phyloP scores from a whole-genome alignment of 2,797 vertebrate genomes.

The Micropoecilia bifurca region DNA sequence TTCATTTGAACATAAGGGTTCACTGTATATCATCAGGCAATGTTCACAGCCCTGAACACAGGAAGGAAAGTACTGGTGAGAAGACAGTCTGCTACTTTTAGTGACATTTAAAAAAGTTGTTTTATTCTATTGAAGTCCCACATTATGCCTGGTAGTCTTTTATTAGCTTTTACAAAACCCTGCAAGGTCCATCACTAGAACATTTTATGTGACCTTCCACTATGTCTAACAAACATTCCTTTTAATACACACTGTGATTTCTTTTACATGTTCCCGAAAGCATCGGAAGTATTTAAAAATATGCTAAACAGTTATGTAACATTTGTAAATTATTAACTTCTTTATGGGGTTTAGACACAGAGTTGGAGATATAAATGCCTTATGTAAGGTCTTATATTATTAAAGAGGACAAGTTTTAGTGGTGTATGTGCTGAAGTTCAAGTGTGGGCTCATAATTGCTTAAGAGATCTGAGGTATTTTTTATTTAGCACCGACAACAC shows the following conservation, averaged over 20 bases:
- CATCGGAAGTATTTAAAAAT: slow-evolving; percentile 74
- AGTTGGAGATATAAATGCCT: slow-evolving; percentile 79
- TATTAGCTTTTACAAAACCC: neutral
- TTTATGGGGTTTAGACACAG: slow-evolving; percentile 81
- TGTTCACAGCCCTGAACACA: neutral
- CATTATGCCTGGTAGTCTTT: neutral
- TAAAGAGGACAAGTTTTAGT: slow-evolving; percentile 81
- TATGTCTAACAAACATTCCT: neutral
- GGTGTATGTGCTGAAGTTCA: slow-evolving; percentile 72
- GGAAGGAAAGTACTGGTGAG: neutral
- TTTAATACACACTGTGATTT: slow-evolving; percentile 28
- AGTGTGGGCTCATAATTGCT: slow-evolving; percentile 82
- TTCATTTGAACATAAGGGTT: neutral
- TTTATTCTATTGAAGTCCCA: neutral
- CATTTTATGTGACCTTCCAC: slow-evolving; percentile 7
- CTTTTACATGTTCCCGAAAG: slow-evolving; percentile 58
- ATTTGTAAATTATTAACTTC: slow-evolving; percentile 82
- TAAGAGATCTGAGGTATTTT: slow-evolving; percentile 79
- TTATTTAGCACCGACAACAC: slow-evolving; percentile 73
- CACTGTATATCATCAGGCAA: neutral
- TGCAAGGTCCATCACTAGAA: neutral
- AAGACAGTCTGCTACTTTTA: neutral
- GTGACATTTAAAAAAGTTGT: neutral
- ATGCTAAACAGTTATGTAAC: slow-evolving; percentile 83
- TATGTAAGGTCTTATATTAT: slow-evolving; percentile 84